A percentile compares a stretch with the other conserved stretches of the same genome.
Evolutionary conservation across 1,140 invertebrate genomes (phyloP).

Genomic region (Ostrea denselamellosa): DNA sequence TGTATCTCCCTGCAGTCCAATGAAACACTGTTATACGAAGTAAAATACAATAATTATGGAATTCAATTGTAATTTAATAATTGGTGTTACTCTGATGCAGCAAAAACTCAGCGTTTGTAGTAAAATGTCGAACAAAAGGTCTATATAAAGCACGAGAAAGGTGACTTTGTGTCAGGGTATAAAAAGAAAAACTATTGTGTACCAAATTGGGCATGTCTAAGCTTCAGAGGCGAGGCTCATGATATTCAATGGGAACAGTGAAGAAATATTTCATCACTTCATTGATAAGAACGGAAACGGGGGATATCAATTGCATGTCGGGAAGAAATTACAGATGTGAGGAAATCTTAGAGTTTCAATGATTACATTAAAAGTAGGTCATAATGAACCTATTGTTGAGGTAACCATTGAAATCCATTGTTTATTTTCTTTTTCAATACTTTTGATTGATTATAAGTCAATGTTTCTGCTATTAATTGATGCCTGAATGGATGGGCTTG

Average conservation of each 20-base stretch:
- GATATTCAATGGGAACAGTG: background rate
- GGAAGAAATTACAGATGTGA: background rate
- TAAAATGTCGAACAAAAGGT: background rate
- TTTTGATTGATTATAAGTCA: conserved; percentile 7
- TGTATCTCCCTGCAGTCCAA: background rate
- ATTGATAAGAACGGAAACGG: conserved; percentile 20
- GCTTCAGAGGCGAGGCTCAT: background rate
- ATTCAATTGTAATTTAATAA: background rate
- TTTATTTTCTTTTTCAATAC: background rate
- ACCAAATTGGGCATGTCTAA: conserved; percentile 1
- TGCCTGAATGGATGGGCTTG: background rate
- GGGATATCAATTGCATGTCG: background rate
- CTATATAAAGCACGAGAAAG: background rate
- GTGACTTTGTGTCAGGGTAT: background rate
- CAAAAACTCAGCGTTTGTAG: background rate
- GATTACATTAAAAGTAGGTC: background rate
- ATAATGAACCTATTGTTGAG: background rate
- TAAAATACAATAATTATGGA: background rate
- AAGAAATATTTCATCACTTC: conserved; percentile 30
- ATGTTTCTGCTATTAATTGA: background rate
- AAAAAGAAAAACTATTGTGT: conserved; percentile 4
- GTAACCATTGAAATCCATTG: background rate
- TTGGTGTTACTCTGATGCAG: background rate
- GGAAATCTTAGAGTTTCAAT: background rate
- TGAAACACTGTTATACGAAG: background rate